A percentile compares a stretch with the other conserved stretches of the same genome.
phyloP scores from a whole-genome alignment of 2,797 vertebrate genomes.

The Meriones psammophilus region DNA sequence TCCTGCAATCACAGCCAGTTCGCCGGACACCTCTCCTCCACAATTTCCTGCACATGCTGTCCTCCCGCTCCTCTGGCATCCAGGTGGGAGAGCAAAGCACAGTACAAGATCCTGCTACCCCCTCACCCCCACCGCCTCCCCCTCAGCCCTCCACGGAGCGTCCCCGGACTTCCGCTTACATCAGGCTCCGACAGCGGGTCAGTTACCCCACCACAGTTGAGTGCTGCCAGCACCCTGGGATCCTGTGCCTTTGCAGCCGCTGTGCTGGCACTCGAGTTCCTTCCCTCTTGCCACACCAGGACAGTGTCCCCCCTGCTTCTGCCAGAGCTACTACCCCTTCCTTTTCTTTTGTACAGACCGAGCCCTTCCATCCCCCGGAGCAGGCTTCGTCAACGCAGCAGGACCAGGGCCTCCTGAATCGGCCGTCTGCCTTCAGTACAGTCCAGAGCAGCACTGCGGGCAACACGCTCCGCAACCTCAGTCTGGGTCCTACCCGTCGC shows the following conservation, averaged over 20 bases:
- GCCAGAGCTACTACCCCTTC: constrained; percentile 92
- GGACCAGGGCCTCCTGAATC: constrained; percentile 92
- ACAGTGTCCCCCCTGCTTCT: constrained; percentile 88
- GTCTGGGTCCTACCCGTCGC: constrained; percentile 91
- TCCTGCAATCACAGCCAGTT: constrained; percentile 97
- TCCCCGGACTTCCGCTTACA: constrained; percentile 93
- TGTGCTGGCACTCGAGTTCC: constrained; percentile 93
- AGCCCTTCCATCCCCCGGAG: constrained; percentile 93
- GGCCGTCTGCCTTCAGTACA: constrained; percentile 98
- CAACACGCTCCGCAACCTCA: constrained; percentile 93
- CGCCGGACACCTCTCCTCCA: constrained; percentile 98
- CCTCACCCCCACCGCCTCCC: constrained; percentile 92
- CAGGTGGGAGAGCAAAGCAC: constrained; percentile 93
- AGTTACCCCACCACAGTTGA: constrained; percentile 91
- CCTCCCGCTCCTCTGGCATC: constrained; percentile 95
- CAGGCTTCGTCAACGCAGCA: constrained; percentile 90
- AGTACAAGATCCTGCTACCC: constrained; percentile 91
- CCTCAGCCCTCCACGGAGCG: constrained; percentile 91
- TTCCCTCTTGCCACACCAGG: constrained; percentile 90
- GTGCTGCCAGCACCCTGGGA: constrained; percentile 98
- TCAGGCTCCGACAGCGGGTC: constrained; percentile 91
- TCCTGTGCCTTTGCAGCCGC: constrained; percentile 97
- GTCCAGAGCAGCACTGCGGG: constrained; percentile 95
- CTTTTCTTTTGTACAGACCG: constrained; percentile 96
- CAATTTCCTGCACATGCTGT: constrained; percentile 99